Evolutionary conservation across 64 coral and sea anemone species (phyloP).

Genomic region (Pachyseris speciosa): DNA sequence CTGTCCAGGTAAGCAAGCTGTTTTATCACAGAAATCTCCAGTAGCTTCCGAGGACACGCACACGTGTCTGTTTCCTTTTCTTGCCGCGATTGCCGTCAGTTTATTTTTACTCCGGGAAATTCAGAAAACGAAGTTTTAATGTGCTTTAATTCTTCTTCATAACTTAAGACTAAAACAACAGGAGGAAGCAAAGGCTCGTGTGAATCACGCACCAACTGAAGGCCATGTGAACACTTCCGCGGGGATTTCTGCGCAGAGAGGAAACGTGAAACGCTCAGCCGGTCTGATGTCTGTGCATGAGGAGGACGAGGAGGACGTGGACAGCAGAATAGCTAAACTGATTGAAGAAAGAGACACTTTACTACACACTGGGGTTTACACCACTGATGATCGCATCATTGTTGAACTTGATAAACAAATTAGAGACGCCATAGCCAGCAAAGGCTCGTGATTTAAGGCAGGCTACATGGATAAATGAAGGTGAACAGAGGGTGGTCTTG

Average conservation of each 20-base stretch:
- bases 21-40: not conserved
- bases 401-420: slow-evolving; percentile 97
- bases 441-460: slow-evolving; percentile 40
- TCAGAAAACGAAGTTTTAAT: not conserved
- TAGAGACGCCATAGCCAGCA: slow-evolving; percentile 94
- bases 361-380: slow-evolving; percentile 94
- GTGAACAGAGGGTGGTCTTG: too few species aligned
- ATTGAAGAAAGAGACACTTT: slow-evolving; percentile 99
- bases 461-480: too few species aligned
- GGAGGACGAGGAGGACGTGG: slow-evolving; percentile 78
- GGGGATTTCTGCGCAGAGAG: not conserved
- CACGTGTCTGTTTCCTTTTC: too few species aligned
- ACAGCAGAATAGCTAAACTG: slow-evolving; percentile 90
- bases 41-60: too few species aligned
- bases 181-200: slow-evolving; percentile 66
- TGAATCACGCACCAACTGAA: not conserved
- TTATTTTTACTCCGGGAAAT: not conserved
- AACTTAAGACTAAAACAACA: slow-evolving; percentile 79
- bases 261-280: not conserved
- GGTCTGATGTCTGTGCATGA: slow-evolving; percentile 36
- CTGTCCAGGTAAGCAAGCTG: slow-evolving; percentile 60
- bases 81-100: not conserved
- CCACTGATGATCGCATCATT: slow-evolving; percentile 95
- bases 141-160: not conserved
- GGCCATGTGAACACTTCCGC: not conserved